These are phyloP conservation scores for Rapana venosa DNA, from an alignment of 2,888 invertebrate genomes.

Conservation along the genomic window DNA sequence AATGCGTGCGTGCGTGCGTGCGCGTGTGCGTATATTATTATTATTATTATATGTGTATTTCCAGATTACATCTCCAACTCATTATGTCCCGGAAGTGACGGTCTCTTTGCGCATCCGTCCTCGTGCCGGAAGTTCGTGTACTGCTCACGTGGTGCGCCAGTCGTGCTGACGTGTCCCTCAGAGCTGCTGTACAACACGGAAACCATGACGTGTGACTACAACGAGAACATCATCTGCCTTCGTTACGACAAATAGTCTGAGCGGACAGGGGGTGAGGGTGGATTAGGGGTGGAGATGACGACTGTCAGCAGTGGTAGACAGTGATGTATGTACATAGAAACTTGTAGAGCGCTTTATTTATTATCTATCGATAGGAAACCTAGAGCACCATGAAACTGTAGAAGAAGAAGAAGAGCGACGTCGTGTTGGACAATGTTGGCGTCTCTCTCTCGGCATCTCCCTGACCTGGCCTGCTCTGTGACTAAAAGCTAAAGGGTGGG, in stretches of 20 bases:
- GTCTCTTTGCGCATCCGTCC: slow-evolving; percentile 49
- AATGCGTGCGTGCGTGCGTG: neutral
- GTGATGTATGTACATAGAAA: no score
- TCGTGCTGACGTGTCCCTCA: slow-evolving; percentile 49
- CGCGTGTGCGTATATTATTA: neutral
- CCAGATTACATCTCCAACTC: slow-evolving; percentile 16
- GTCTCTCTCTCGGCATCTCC: no score
- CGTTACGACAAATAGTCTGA: slow-evolving; percentile 30
- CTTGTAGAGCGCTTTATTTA: no score
- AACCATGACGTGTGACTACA: slow-evolving; percentile 49
- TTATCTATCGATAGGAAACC: no score
- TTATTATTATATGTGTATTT: neutral
- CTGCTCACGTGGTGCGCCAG: slow-evolving; percentile 47
- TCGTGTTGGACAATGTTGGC: no score
- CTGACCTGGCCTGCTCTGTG: no score
- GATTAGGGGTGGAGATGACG: no score
- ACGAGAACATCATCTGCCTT: slow-evolving; percentile 44
- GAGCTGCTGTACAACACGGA: slow-evolving; percentile 48
- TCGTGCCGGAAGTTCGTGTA: slow-evolving; percentile 51
- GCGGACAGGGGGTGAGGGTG: no score
- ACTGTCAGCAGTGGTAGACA: no score
- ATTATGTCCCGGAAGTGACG: slow-evolving; percentile 39
- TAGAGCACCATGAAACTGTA: no score
- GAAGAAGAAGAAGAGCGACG: no score
- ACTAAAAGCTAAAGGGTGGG: no score